phyloP scores from a whole-genome alignment of 92 coral and sea anemone genomes.

The Zoanthus sansibaricus region DNA sequence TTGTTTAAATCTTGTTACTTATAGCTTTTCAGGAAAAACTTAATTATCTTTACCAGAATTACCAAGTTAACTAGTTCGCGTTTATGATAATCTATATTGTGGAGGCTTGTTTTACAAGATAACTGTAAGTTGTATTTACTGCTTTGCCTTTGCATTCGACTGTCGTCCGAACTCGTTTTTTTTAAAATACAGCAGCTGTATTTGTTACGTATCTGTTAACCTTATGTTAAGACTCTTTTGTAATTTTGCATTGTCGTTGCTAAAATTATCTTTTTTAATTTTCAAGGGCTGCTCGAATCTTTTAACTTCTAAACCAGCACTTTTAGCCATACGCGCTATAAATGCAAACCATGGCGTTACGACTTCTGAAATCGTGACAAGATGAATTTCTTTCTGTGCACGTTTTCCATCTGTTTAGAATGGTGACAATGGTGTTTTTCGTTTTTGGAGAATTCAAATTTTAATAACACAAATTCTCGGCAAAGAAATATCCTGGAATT shows the following conservation, averaged over 20 bases:
- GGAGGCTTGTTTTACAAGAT: constrained; percentile 13
- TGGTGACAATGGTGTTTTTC: background rate
- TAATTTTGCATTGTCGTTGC: background rate
- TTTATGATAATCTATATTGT: background rate
- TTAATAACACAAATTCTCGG: constrained; percentile 5
- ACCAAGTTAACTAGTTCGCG: background rate
- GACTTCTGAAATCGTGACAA: constrained; percentile 36
- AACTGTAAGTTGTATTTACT: background rate
- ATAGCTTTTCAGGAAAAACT: background rate
- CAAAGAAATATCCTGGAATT: constrained; percentile 4
- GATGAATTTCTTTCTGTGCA: background rate
- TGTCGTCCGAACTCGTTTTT: no score
- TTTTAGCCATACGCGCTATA: background rate
- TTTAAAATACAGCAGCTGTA: constrained; percentile 24
- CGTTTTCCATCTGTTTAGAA: background rate
- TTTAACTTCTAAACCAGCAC: background rate
- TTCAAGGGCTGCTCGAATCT: constrained; percentile 5
- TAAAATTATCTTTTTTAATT: background rate
- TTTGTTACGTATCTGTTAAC: background rate
- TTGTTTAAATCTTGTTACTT: background rate
- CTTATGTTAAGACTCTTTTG: background rate
- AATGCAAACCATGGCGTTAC: constrained; percentile 11
- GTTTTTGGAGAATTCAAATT: constrained; percentile 40
- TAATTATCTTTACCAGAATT: background rate
- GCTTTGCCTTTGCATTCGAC: background rate